Conservation (phyloP, 2,888 invertebrate species). For the Chymomyza fuscimana region DNA sequence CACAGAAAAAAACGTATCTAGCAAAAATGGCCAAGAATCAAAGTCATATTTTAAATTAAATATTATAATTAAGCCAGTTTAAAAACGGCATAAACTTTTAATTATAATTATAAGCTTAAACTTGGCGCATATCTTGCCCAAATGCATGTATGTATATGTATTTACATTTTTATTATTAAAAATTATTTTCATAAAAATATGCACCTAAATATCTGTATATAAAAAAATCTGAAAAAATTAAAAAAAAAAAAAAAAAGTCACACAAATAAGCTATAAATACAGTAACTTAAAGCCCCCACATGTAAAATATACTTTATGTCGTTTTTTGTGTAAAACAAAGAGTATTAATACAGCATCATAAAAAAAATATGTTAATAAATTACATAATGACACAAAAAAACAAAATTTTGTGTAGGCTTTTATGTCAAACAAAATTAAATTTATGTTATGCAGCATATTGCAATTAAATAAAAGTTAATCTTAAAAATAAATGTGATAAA, state of each 20-base stretch:
- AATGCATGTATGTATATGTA: background rate
- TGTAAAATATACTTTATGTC: conserved; percentile 36
- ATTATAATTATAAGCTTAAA: background rate
- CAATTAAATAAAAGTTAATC: conserved; percentile 49
- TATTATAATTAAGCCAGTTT: background rate
- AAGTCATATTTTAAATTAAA: background rate
- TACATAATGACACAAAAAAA: conserved; percentile 16
- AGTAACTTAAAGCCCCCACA: conserved; percentile 22
- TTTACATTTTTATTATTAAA: too few species aligned
- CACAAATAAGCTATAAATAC: background rate
- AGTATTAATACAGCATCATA: conserved; percentile 6
- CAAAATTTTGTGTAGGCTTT: conserved; percentile 23
- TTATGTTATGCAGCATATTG: conserved; percentile 42
- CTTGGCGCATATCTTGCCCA: too few species aligned
- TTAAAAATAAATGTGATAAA: conserved; percentile 65
- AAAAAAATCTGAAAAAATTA: too few species aligned
- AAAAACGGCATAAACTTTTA: too few species aligned
- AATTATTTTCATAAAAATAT: background rate
- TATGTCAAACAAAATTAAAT: conserved; percentile 14
- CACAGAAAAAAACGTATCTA: background rate
- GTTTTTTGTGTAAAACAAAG: conserved; percentile 41
- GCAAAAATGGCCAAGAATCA: background rate
- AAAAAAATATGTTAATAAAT: conserved; percentile 31
- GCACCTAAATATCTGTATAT: background rate
- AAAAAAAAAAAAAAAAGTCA: conserved; percentile 1